Base-by-base conservation (phyloP, 1,140 invertebrate genomes). In the Drosophila sp. region DNA sequence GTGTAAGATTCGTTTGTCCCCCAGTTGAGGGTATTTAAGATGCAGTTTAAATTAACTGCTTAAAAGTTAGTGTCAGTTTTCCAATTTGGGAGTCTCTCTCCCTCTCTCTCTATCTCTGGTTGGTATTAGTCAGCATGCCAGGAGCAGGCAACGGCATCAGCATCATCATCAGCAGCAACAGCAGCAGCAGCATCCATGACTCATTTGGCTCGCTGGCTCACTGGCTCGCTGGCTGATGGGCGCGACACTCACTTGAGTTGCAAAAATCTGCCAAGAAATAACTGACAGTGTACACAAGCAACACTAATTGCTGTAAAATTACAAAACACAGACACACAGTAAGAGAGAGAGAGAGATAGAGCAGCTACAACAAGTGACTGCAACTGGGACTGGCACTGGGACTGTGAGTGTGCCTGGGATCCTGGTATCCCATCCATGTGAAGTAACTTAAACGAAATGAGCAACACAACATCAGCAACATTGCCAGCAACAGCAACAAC, bases 251-350 rank as follows among this genome's bases (percentile, higher is more conserved):
- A 82, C 73, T 76, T 76, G 72, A 78, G 75, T 82, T 61, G 66
- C 35, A 70, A 79, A 56, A 84, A 79, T 79, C 72, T 69, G 66
- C 67, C 64, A 47, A 72, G 69, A 70, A 83, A 79, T 84, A 80
- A 79, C 72, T 83, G 80, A 84, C 80, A 76, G 72, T 80, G 80
- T 76, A 84, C 76, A 84, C 80, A 79, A 68, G 76, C 80, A 83
- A 78, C 80, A 84, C 80, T 84, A 83, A 84, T 84, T 83, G 80
- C 80, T 72, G 80, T 79, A 79, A 79, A 83, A 83, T 76, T 84
- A 80, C 76, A 70, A 57, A 82, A 67, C 67, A 72, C 60, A 47
- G 60, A 62, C 32, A 63, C 47, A 30, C 47, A 50, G 60, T 23
- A 4, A 10, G 50, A 30, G 60, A 50, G 60, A 27, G 10, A 23